A percentile compares a stretch with the other conserved stretches of the same genome.
phyloP scores from a whole-genome alignment of 2,797 vertebrate genomes.

The Labroides dimidiatus region DNA sequence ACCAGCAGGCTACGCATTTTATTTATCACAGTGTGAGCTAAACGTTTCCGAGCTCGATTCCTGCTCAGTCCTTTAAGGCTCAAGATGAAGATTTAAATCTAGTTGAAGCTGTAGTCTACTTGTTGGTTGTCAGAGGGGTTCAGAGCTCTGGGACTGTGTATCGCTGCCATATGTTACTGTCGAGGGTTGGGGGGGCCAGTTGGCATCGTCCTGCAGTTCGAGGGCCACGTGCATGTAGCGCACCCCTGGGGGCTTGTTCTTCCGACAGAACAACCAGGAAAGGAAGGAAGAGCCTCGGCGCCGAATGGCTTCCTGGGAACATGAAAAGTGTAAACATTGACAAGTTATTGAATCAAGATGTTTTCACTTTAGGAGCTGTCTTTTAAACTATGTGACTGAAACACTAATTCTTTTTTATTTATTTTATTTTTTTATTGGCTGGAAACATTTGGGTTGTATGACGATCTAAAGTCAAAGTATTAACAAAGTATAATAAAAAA shows the following conservation, averaged over 20 bases:
- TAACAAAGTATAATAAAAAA: background rate
- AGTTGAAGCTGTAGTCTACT: constrained; percentile 27
- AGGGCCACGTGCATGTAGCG: constrained; percentile 93
- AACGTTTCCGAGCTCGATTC: constrained; percentile 1
- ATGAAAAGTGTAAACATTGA: background rate
- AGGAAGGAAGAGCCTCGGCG: constrained; percentile 80
- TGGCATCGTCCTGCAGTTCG: constrained; percentile 90
- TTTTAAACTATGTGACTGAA: constrained; percentile 1
- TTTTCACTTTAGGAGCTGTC: background rate
- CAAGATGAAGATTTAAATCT: constrained; percentile 1
- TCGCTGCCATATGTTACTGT: constrained; percentile 88
- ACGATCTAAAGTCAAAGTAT: background rate
- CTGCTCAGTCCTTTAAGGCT: background rate
- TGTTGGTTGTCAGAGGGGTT: constrained; percentile 44
- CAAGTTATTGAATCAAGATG: background rate
- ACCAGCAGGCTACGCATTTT: background rate
- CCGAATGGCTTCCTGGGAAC: constrained; percentile 83
- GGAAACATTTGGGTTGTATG: background rate
- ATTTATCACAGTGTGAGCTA: background rate
- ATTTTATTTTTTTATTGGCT: background rate
- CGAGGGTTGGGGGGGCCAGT: constrained; percentile 94
- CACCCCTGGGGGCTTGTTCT: constrained; percentile 85
- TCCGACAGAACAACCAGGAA: constrained; percentile 82
- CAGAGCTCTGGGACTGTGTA: constrained; percentile 44
- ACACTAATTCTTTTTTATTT: background rate